Conservation (phyloP, 2,888 invertebrate species). For the Lordiphosa andalusiaca region DNA sequence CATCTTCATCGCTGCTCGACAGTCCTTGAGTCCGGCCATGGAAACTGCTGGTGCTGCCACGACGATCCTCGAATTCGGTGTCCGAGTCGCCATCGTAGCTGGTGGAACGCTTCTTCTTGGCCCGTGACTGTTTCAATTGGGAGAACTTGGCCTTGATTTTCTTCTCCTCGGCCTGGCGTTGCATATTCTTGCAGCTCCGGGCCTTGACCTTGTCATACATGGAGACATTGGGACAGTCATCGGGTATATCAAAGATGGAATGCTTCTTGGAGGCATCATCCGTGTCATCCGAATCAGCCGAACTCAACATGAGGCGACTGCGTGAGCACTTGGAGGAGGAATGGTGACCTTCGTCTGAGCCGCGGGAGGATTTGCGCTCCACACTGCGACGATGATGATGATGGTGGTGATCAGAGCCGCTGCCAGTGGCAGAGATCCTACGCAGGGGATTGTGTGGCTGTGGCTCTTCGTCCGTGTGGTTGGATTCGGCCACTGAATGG, state of each 20-base stretch:
- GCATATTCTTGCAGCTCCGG: constrained; percentile 95
- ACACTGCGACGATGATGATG: constrained; percentile 54
- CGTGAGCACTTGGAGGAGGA: constrained; percentile 64
- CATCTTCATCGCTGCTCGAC: constrained; percentile 69
- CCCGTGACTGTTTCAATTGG: constrained; percentile 91
- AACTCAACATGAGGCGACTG: constrained; percentile 82
- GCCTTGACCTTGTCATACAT: constrained; percentile 99
- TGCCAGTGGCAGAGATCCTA: constrained; percentile 64
- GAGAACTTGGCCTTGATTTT: constrained; percentile 94
- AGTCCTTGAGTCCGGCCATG: constrained; percentile 55
- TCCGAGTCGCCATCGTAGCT: constrained; percentile 95
- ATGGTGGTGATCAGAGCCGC: constrained; percentile 54
- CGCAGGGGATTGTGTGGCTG: constrained; percentile 53
- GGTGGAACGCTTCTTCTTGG: constrained; percentile 92
- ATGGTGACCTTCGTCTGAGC: constrained; percentile 67
- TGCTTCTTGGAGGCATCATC: constrained; percentile 85
- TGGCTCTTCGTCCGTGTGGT: constrained; percentile 71
- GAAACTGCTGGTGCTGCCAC: constrained; percentile 66
- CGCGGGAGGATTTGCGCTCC: constrained; percentile 68
- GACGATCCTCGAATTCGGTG: constrained; percentile 82
- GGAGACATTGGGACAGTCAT: constrained; percentile 92
- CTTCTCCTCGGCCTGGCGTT: constrained; percentile 94
- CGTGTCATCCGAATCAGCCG: constrained; percentile 88
- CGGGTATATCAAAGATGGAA: constrained; percentile 94
- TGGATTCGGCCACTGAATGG: constrained; percentile 67